These are phyloP conservation scores for Catagonus wagneri DNA, from an alignment of 2,113 vertebrate species.

Conservation along the genomic window DNA sequence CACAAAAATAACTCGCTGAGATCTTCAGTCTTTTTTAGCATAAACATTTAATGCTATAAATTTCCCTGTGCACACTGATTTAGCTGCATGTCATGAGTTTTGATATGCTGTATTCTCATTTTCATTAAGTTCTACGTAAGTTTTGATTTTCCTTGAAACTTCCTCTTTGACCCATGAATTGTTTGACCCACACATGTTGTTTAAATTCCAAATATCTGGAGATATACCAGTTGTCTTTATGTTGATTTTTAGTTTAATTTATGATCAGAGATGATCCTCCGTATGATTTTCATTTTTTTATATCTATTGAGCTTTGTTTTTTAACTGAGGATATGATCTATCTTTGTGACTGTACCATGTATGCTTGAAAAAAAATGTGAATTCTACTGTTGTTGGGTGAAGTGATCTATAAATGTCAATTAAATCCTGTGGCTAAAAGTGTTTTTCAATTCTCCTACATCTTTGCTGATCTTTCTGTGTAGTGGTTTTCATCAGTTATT, in stretches of 20 bases:
- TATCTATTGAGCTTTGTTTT: background rate
- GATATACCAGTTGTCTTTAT: conserved; percentile 10
- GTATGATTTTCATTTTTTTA: background rate
- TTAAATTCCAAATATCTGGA: conserved; percentile 13
- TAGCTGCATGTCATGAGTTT: background rate
- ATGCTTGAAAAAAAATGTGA: background rate
- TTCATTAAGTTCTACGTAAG: background rate
- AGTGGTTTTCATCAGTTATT: background rate
- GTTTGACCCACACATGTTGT: background rate
- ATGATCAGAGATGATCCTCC: background rate
- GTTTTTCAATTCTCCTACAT: conserved; percentile 15
- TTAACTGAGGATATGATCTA: background rate
- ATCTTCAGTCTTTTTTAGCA: background rate
- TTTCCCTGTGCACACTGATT: background rate
- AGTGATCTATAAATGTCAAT: background rate
- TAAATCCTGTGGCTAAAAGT: background rate
- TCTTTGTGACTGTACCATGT: background rate
- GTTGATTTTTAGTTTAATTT: conserved; percentile 24
- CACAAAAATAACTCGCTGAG: background rate
- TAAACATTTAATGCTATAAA: background rate
- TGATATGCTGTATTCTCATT: background rate
- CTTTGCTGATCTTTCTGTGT: background rate
- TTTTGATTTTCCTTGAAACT: background rate
- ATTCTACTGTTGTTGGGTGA: background rate
- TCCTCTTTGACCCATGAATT: background rate